A percentile compares a stretch with the other conserved stretches of the same genome.
These are phyloP conservation scores for Saturnia pavonia DNA, from an alignment of 2,888 invertebrate genomes.

Conservation along the genomic window DNA sequence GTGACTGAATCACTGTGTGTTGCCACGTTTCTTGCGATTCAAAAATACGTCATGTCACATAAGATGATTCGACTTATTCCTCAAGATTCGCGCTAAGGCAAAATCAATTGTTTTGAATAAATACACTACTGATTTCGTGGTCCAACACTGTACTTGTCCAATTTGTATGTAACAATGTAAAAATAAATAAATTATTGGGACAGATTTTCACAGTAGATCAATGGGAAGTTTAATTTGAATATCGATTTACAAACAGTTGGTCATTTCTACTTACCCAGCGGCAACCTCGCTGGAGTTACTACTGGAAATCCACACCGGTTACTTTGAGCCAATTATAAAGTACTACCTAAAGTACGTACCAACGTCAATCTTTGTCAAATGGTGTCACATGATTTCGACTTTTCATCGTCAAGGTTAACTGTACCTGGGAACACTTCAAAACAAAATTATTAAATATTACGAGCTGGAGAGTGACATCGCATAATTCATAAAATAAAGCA, in stretches of 20 bases:
- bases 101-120: not conserved
- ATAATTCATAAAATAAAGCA: not conserved
- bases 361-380: not conserved
- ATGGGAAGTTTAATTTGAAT: not conserved
- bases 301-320: not conserved
- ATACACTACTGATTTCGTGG: not conserved
- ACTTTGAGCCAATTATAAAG: not conserved
- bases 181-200: not conserved
- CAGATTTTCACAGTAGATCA: not conserved
- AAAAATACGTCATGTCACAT: too few species aligned
- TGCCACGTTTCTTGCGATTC: too few species aligned
- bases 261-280: not conserved
- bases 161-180: not conserved
- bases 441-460: conserved; percentile 25
- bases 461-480: conserved; percentile 9
- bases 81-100: too few species aligned
- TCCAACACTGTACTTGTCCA: not conserved
- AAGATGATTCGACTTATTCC: too few species aligned
- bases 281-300: not conserved
- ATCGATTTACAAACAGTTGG: not conserved
- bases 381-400: conserved; percentile 5
- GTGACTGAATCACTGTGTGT: too few species aligned
- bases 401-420: not conserved
- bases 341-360: not conserved
- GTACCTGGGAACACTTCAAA: conserved; percentile 13